Conservation (phyloP, 2,888 invertebrate genomes). For the Ecliptopera silaceata region DNA sequence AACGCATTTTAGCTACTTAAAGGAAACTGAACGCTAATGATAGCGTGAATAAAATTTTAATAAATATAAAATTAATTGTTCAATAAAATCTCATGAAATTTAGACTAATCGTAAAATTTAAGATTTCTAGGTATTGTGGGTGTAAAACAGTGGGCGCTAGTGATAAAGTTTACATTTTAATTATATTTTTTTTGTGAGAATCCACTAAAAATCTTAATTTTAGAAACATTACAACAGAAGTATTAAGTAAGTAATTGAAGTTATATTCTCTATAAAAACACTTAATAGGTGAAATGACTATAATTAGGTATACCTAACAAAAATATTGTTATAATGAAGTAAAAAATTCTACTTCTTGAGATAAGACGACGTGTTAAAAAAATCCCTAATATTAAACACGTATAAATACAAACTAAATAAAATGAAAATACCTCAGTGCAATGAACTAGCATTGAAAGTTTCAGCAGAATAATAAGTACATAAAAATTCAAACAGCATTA, state of each 20-base stretch:
- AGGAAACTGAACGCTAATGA: not conserved
- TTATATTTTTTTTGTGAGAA: slow-evolving; percentile 8
- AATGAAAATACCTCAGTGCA: slow-evolving; percentile 23
- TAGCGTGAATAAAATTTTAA: slow-evolving; percentile 16
- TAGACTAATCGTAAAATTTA: slow-evolving; percentile 12
- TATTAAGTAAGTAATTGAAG: too few species aligned
- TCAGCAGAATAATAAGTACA: slow-evolving; percentile 12
- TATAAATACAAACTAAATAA: slow-evolving; percentile 1
- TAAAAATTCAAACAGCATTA: slow-evolving; percentile 20
- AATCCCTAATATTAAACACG: too few species aligned
- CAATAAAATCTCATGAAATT: slow-evolving; percentile 2
- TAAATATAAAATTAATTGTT: slow-evolving; percentile 14
- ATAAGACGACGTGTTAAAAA: too few species aligned
- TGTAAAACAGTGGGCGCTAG: slow-evolving; percentile 22
- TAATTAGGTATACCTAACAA: not conserved
- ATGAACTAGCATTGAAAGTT: slow-evolving; percentile 31
- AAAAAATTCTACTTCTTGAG: too few species aligned
- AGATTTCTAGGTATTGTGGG: slow-evolving; percentile 17
- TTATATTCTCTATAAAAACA: too few species aligned
- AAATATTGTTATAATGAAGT: too few species aligned
- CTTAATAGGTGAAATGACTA: not conserved
- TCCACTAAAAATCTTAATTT: not conserved
- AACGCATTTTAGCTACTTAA: not conserved
- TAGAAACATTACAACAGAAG: too few species aligned
- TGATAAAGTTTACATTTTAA: slow-evolving; percentile 26